Evolutionary conservation across 2,797 vertebrate species (phyloP).

Genomic region (Pelodytes ibericus): DNA sequence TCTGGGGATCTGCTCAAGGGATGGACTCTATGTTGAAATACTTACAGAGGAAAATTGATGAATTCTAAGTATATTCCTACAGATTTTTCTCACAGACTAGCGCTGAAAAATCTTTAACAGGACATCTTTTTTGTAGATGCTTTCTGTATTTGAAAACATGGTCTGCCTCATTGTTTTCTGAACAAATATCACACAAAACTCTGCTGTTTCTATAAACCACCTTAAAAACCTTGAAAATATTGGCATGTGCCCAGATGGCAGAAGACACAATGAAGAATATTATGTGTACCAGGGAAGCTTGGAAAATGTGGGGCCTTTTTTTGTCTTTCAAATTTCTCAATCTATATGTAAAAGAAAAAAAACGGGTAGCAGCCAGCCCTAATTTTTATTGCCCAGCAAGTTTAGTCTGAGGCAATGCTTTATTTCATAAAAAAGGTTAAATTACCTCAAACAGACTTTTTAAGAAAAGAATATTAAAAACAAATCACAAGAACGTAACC

Average conservation of each 20-base stretch:
- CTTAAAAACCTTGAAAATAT: constrained; percentile 58
- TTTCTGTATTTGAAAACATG: constrained; percentile 54
- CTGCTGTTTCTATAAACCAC: not conserved
- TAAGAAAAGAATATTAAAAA: constrained; percentile 23
- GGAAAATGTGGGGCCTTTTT: constrained; percentile 66
- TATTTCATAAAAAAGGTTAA: constrained; percentile 61
- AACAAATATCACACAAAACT: constrained; percentile 25
- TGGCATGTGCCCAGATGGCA: constrained; percentile 68
- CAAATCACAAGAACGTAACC: constrained; percentile 7
- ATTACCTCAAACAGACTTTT: constrained; percentile 70
- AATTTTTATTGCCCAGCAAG: constrained; percentile 61
- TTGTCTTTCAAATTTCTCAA: constrained; percentile 57
- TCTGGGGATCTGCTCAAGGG: constrained; percentile 94
- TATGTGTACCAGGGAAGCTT: constrained; percentile 69
- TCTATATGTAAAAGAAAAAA: constrained; percentile 59
- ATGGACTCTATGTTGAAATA: constrained; percentile 94
- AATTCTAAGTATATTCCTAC: constrained; percentile 75
- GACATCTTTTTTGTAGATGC: constrained; percentile 55
- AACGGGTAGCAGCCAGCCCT: constrained; percentile 69
- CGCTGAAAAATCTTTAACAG: constrained; percentile 66
- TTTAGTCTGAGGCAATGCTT: constrained; percentile 55
- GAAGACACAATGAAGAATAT: constrained; percentile 61
- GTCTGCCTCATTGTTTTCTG: constrained; percentile 48
- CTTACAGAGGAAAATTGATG: constrained; percentile 88
- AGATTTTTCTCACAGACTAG: constrained; percentile 41